Evolutionary conservation across 2,888 invertebrate species (phyloP), one percentile per base, ranked within the genome.

Genomic region (Sclerodermus sp.): DNA sequence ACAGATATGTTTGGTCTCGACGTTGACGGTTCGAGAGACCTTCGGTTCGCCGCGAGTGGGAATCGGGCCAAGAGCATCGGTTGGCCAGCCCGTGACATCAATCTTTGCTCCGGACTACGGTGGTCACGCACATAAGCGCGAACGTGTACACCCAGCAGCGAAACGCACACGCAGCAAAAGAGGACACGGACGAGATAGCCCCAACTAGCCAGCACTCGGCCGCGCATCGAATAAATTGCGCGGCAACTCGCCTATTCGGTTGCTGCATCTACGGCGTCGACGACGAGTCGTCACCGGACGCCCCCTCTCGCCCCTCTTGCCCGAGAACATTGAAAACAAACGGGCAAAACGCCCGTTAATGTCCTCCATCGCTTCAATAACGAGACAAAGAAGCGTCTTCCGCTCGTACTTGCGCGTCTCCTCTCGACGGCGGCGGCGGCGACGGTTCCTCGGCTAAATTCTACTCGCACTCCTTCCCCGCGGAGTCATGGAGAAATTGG

Each of bases 1-100:
- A 8, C 4, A 23, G 23, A 23, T 23, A 5, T 23, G 23, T 23
- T 23, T 3, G 23, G 8, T 5, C 4, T 3, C 8, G 23, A 23
- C 8, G 23, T 23, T 23, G 23, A 23, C 23, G 4, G 23, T 23
- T 23, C 4, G 23, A n/a, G n/a, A 8, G 23, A 23, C 23, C 23
- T 23, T 23, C 23, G 23, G 23, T 8, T 3, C 8, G 8, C 23
- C 49, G 51, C 30, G 57, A 64, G 62, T 65, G 69, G 67, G 67
- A 74, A 74, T 57, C 67, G 73, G 74, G 74, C 71, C 74, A 73
- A 74, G 74, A 74, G 65, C 74, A 63, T 63, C 60, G 59, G 59
- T 59, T 54, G 56, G 54, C 50, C 64, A 56, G 64, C 63, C 66
- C 66, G 67, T 67, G 72, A 71, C 72, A 73, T 70, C 66, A 68